phyloP scores from a whole-genome alignment of 2,113 vertebrate genomes.

The Symphodus melops region DNA sequence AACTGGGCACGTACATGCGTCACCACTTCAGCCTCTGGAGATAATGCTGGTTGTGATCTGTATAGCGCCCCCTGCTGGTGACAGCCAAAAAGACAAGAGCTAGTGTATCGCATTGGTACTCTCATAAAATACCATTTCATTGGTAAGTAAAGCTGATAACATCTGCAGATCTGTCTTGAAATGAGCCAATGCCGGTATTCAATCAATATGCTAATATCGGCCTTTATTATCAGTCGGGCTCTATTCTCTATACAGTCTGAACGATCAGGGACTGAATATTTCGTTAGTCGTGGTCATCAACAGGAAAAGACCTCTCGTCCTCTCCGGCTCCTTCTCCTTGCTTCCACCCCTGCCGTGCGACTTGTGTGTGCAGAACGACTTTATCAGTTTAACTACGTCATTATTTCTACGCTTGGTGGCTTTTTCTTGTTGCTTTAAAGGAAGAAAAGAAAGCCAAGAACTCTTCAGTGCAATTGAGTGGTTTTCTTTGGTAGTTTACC shows the following conservation, averaged over 20 bases:
- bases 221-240: no score
- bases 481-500: neutral
- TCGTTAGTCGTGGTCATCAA: constrained; percentile 36
- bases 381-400: neutral
- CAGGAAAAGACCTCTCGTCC: constrained; percentile 53
- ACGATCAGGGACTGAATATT: constrained; percentile 20
- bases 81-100: no score
- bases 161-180: no score
- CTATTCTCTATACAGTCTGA: neutral
- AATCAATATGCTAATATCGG: no score
- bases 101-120: no score
- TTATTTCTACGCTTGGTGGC: neutral
- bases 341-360: neutral
- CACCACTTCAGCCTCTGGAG: no score
- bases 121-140: no score
- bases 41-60: no score
- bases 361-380: neutral
- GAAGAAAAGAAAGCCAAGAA: neutral
- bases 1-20: no score
- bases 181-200: no score
- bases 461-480: neutral
- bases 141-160: no score
- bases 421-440: neutral
- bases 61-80: no score
- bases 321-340: constrained; percentile 17